Evolutionary conservation across 2,888 invertebrate genomes (phyloP).

Genomic region (Dynastes hyllus): DNA sequence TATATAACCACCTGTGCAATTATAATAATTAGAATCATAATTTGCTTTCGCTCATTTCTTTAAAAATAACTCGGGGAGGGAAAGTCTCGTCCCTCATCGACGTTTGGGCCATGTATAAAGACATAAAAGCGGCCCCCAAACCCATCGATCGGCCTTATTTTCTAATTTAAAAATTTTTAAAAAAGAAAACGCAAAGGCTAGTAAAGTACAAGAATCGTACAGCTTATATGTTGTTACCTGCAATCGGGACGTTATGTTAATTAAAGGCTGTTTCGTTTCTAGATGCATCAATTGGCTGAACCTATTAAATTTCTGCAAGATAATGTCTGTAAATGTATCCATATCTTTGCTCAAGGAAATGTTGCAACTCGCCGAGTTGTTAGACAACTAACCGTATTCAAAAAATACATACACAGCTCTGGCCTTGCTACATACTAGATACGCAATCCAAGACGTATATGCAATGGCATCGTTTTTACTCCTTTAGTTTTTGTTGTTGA

Average conservation of each 20-base stretch:
- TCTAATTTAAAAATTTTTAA: too few species aligned
- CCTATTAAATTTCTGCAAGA: conserved; percentile 46
- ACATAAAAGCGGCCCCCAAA: conserved; percentile 13
- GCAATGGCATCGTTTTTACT: conserved; percentile 30
- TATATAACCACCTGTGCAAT: conserved; percentile 45
- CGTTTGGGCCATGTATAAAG: conserved; percentile 15
- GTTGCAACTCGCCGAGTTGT: conserved; percentile 42
- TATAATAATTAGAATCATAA: conserved; percentile 48
- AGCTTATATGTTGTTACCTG: not conserved
- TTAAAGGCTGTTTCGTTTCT: conserved; percentile 41
- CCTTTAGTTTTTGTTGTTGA: conserved; percentile 23
- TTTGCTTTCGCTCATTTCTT: conserved; percentile 36
- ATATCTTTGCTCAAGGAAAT: conserved; percentile 47
- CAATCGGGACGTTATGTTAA: conserved; percentile 39
- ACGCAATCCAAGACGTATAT: conserved; percentile 31
- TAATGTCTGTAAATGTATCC: conserved; percentile 43
- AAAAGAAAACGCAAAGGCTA: too few species aligned
- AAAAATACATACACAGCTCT: conserved; percentile 45
- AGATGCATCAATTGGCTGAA: conserved; percentile 39
- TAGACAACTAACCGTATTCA: conserved; percentile 37
- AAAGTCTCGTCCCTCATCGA: conserved; percentile 20
- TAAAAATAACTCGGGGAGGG: conserved; percentile 31
- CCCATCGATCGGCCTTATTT: conserved; percentile 32
- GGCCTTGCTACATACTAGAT: conserved; percentile 41
- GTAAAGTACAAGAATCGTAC: not conserved